A percentile compares a stretch with the other conserved stretches of the same genome.
Evolutionary conservation across 2,888 invertebrate species (phyloP).

Genomic region (Chromoteleia sp.): DNA sequence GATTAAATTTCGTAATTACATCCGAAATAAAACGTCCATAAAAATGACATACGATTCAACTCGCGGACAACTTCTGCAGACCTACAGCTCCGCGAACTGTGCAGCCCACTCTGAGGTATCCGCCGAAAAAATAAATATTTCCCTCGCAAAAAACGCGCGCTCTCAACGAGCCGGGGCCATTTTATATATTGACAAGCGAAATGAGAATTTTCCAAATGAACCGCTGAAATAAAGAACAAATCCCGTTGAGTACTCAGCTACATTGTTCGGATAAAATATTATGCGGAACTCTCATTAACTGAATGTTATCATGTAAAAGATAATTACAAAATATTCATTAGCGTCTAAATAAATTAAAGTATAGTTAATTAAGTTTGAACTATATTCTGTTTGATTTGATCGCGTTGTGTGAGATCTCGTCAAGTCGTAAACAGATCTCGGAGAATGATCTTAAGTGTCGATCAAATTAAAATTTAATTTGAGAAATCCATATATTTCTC

Average conservation of each 20-base stretch:
- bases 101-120: conserved; percentile 35
- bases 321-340: not conserved
- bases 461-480: too few relatives aligned
- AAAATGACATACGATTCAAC: conserved; percentile 37
- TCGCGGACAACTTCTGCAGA: conserved; percentile 35
- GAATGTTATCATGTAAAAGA: conserved; percentile 3
- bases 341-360: too few relatives aligned
- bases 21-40: conserved; percentile 35
- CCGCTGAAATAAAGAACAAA: conserved; percentile 46
- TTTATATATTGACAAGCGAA: conserved; percentile 58
- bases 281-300: conserved; percentile 1
- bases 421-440: too few relatives aligned
- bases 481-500: too few relatives aligned
- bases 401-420: too few relatives aligned
- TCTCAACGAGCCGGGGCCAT: conserved; percentile 46
- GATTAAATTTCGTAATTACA: conserved; percentile 38
- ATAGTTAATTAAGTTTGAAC: too few relatives aligned
- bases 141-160: conserved; percentile 32
- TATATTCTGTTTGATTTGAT: too few relatives aligned
- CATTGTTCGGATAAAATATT: conserved; percentile 71
- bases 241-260: conserved; percentile 71
- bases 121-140: conserved; percentile 58
- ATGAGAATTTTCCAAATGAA: conserved; percentile 56
- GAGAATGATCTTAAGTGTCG: too few relatives aligned
- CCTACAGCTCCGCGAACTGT: conserved; percentile 4